Percentiles rank a stretch among this genome's conserved stretches.
Evolutionary conservation across 2,113 vertebrate genomes (phyloP).

Genomic region (Tychaedon coryphoeus): DNA sequence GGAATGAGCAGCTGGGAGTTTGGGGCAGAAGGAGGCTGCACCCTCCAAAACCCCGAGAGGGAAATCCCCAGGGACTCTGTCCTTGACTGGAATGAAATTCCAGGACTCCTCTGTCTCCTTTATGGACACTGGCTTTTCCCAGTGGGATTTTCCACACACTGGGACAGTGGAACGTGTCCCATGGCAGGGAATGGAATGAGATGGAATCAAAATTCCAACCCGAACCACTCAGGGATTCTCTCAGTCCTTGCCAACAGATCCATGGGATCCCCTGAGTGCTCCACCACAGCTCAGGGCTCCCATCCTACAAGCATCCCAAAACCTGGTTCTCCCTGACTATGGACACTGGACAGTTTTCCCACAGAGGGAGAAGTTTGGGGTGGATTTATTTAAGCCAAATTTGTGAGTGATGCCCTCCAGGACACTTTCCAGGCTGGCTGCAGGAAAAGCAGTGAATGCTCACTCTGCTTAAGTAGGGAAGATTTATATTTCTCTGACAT

Average conservation of each 20-base stretch:
- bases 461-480: not conserved
- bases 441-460: not conserved
- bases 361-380: not conserved
- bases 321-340: not conserved
- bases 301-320: not conserved
- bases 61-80: not conserved
- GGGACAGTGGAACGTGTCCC: not conserved
- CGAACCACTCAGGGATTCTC: not conserved
- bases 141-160: too few species aligned
- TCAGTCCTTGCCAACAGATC: fast-evolving
- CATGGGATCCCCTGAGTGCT: fast-evolving
- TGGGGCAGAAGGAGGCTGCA: not conserved
- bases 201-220: too few species aligned
- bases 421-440: not conserved
- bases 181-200: too few species aligned
- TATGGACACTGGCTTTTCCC: not conserved
- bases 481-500: not conserved
- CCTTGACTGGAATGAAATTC: not conserved
- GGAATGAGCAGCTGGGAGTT: fast-evolving
- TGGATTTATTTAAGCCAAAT: not conserved
- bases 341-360: not conserved
- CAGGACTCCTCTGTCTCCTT: not conserved
- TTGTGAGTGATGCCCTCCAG: fast-evolving
- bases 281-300: not conserved
- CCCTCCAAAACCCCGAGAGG: fast-evolving